phyloP scores from a whole-genome alignment of 35 echinoderm and acorn worm genomes.

The Chiridota heheva region DNA sequence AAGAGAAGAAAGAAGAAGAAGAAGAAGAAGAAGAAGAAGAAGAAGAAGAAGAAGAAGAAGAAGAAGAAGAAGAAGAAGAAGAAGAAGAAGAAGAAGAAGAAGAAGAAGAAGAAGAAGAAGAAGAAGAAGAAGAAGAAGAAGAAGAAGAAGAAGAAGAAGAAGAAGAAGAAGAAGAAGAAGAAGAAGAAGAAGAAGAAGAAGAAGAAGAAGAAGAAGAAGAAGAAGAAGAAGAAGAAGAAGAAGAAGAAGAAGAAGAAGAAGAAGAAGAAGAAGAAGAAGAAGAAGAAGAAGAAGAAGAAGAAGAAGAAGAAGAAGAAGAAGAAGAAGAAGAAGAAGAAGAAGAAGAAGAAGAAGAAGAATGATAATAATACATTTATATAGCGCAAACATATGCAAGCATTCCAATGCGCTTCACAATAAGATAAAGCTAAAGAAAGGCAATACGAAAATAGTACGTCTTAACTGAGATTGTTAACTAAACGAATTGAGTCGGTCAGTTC shows the following conservation, averaged over 20 bases:
- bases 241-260: not conserved
- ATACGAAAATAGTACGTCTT: not conserved
- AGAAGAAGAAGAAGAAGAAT: not conserved
- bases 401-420: too few relatives aligned
- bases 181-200: not conserved
- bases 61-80: not conserved
- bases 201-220: not conserved
- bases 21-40: not conserved
- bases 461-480: too few relatives aligned
- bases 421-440: too few relatives aligned
- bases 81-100: conserved; percentile 2
- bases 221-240: not conserved
- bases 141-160: not conserved
- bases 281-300: not conserved
- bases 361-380: too few relatives aligned
- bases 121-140: not conserved
- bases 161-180: not conserved
- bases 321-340: not conserved
- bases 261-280: not conserved
- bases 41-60: not conserved
- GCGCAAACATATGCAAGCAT: not conserved
- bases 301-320: not conserved
- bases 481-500: too few relatives aligned
- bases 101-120: not conserved
- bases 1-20: not conserved